Percentiles rank a stretch among this genome's conserved stretches.
Conservation (phyloP, 2,797 vertebrate genomes). For the Carapus acus region DNA sequence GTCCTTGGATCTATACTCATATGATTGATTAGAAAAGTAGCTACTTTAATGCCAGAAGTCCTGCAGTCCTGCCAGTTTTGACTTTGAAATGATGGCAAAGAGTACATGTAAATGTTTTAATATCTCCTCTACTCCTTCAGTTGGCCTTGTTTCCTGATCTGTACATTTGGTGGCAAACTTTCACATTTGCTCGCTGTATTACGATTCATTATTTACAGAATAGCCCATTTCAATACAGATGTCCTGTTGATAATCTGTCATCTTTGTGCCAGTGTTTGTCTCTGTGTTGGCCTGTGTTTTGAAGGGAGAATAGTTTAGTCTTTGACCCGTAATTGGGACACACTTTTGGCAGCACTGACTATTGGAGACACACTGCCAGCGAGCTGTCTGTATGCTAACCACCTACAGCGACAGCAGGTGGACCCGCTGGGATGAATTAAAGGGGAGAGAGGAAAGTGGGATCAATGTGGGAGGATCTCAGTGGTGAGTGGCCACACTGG, state of each 20-base stretch:
- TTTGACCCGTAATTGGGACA: slow-evolving; percentile 17
- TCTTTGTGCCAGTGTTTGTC: slow-evolving; percentile 14
- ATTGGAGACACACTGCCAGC: slow-evolving; percentile 41
- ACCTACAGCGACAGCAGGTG: slow-evolving; percentile 20
- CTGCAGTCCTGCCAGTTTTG: no score
- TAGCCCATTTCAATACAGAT: slow-evolving; percentile 4
- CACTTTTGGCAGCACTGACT: slow-evolving; percentile 24
- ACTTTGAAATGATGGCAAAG: no score
- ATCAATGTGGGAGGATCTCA: slow-evolving; percentile 5
- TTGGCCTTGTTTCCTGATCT: neutral
- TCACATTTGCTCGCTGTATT: no score
- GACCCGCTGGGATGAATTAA: neutral
- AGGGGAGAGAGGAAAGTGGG: neutral
- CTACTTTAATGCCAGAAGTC: no score
- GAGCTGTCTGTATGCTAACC: slow-evolving; percentile 30
- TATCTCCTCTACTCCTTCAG: neutral
- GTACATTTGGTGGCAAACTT: neutral
- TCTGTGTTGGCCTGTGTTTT: slow-evolving; percentile 7
- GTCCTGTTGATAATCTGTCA: slow-evolving; percentile 11
- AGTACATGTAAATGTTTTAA: no score
- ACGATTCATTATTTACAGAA: no score
- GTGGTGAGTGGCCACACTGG: neutral
- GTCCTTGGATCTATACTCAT: no score
- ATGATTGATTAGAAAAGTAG: no score
- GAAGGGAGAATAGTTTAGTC: slow-evolving; percentile 1